Percentiles rank a stretch among this genome's conserved stretches.
phyloP scores from a whole-genome alignment of 1,140 invertebrate genomes.

The Caenorhabditis remanei region DNA sequence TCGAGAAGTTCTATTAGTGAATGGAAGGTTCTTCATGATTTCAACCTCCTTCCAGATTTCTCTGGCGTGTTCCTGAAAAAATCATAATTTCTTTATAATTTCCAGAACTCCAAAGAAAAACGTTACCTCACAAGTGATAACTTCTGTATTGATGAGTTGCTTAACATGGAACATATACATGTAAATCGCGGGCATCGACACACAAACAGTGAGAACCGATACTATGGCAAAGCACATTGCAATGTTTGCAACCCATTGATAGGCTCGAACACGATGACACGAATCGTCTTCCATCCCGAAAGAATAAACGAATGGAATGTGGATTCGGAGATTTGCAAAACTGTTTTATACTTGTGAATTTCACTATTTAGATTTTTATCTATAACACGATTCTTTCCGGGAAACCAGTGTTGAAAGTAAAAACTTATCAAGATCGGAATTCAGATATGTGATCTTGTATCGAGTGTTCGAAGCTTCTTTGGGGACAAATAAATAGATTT shows the following conservation, averaged over 20 bases:
- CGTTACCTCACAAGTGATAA: conserved; percentile 25
- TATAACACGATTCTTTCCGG: conserved; percentile 16
- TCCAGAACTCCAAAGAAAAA: background rate
- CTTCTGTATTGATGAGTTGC: conserved; percentile 39
- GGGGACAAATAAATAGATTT: background rate
- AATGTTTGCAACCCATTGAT: conserved; percentile 49
- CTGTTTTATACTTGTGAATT: background rate
- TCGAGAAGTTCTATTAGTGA: conserved; percentile 42
- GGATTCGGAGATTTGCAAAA: background rate
- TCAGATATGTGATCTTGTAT: background rate
- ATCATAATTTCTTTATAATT: no score
- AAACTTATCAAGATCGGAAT: background rate
- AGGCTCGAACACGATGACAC: conserved; percentile 28
- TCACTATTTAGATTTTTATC: conserved; percentile 6
- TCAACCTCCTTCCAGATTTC: conserved; percentile 34
- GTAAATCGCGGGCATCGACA: conserved; percentile 35
- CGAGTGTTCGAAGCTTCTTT: background rate
- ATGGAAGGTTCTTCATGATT: conserved; percentile 47
- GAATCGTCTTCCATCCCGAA: conserved; percentile 17
- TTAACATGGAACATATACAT: conserved; percentile 49
- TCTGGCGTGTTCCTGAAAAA: conserved; percentile 34
- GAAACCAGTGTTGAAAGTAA: background rate
- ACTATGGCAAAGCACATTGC: conserved; percentile 41
- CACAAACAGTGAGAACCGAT: conserved; percentile 23
- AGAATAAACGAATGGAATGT: background rate